phyloP scores from a whole-genome alignment of 2,797 vertebrate species.

The Pantherophis alleghaniensis region DNA sequence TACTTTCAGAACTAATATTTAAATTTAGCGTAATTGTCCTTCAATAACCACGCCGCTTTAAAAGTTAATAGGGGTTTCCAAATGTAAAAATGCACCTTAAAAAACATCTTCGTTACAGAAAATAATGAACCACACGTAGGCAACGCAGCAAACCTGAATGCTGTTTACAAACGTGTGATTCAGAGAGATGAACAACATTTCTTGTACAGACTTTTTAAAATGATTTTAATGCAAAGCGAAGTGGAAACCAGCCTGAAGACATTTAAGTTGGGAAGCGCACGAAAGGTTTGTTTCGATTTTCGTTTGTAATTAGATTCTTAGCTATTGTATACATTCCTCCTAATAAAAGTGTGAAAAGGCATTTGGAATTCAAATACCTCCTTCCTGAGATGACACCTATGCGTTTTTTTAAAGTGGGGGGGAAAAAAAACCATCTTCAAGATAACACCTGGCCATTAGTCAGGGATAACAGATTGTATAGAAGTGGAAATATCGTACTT shows the following conservation, averaged over 20 bases:
- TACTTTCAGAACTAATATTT: not conserved
- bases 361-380: not conserved
- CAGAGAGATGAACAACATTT: not conserved
- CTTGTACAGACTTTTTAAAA: not conserved
- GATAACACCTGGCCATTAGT: constrained; percentile 70
- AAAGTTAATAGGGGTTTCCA: not conserved
- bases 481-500: constrained; percentile 59
- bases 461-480: constrained; percentile 65
- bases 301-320: not conserved
- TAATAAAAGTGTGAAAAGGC: not conserved
- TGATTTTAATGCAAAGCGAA: not conserved
- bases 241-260: not conserved
- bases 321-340: not conserved
- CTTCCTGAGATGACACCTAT: constrained; percentile 43
- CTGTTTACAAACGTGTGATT: not conserved
- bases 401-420: constrained; percentile 49
- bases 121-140: not conserved
- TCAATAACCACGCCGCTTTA: not conserved
- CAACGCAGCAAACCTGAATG: not conserved
- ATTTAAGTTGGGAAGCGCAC: not conserved
- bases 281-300: not conserved
- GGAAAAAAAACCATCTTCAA: constrained; percentile 49
- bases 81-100: not conserved
- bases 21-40: not conserved
- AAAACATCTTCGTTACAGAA: not conserved